Evolutionary conservation across 2,113 vertebrate genomes (phyloP).

Genomic region (Perca flavescens): DNA sequence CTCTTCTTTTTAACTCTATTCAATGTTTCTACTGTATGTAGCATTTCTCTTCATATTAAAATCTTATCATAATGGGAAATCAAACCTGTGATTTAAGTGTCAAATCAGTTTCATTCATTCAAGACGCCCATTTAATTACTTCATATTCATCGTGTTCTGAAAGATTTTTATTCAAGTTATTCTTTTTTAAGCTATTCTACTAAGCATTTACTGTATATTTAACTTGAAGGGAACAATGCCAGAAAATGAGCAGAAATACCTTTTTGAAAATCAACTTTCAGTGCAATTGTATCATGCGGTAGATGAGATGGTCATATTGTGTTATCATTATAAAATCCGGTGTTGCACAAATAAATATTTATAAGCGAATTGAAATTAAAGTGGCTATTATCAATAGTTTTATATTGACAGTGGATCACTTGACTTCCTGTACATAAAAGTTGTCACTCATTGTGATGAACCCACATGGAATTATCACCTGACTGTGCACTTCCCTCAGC

Average conservation of each 20-base stretch:
- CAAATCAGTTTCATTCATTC: conserved; percentile 12
- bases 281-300: not conserved
- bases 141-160: conserved; percentile 13
- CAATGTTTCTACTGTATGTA: conserved; percentile 1
- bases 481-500: not conserved
- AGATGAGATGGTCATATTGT: not conserved
- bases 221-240: not conserved
- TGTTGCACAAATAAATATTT: no score
- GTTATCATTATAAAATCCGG: not conserved
- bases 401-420: not conserved
- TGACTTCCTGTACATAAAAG: not conserved
- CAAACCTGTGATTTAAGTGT: not conserved
- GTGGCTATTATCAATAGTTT: not conserved
- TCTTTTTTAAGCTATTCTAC: not conserved
- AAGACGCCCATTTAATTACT: not conserved
- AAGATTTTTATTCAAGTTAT: conserved; percentile 6
- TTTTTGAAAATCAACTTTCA: not conserved
- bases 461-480: not conserved
- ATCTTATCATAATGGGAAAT: not conserved
- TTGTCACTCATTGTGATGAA: not conserved
- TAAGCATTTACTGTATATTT: not conserved
- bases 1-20: conserved; percentile 10
- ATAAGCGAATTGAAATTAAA: not conserved
- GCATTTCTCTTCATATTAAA: not conserved
- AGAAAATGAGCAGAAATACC: not conserved